phyloP scores from a whole-genome alignment of 2,888 invertebrate species.

The Cartodere bifasciata region DNA sequence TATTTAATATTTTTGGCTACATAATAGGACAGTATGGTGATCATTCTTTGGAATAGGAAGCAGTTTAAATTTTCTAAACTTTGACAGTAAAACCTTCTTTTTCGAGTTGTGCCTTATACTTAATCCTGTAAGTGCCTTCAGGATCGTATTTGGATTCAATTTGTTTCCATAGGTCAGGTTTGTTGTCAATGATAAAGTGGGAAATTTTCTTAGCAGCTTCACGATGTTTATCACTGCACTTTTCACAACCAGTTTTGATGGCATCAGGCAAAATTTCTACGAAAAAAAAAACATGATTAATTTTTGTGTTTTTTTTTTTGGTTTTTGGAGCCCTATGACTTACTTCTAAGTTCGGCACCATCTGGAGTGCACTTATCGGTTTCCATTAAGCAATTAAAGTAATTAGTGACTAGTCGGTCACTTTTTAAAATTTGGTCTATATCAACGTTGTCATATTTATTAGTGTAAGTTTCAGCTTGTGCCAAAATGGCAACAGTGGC shows the following conservation, averaged over 20 bases:
- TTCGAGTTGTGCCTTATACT: conserved; percentile 45
- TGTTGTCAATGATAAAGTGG: conserved; percentile 47
- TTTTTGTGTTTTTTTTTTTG: no score
- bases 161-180: conserved; percentile 46
- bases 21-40: no score
- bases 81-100: conserved; percentile 18
- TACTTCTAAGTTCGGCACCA: conserved; percentile 40
- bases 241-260: conserved; percentile 45
- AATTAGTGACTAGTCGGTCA: conserved; percentile 46
- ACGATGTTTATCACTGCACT: conserved; percentile 51
- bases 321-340: no score
- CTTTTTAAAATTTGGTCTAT: conserved; percentile 50
- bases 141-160: conserved; percentile 55
- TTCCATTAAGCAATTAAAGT: conserved; percentile 49
- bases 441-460: conserved; percentile 47
- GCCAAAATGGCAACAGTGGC: conserved; percentile 7
- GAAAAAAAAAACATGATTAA: conserved; percentile 18
- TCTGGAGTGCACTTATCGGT: conserved; percentile 49
- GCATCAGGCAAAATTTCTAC: conserved; percentile 55
- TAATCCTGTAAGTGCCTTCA: conserved; percentile 44
- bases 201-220: conserved; percentile 47
- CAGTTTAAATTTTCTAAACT: no score
- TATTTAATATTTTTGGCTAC: no score
- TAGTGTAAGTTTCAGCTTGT: conserved; percentile 39
- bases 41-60: no score